Percentiles rank a stretch among this genome's conserved stretches.
phyloP scores from a whole-genome alignment of 2,888 invertebrate species.

The Lamellibrachia satsuma region DNA sequence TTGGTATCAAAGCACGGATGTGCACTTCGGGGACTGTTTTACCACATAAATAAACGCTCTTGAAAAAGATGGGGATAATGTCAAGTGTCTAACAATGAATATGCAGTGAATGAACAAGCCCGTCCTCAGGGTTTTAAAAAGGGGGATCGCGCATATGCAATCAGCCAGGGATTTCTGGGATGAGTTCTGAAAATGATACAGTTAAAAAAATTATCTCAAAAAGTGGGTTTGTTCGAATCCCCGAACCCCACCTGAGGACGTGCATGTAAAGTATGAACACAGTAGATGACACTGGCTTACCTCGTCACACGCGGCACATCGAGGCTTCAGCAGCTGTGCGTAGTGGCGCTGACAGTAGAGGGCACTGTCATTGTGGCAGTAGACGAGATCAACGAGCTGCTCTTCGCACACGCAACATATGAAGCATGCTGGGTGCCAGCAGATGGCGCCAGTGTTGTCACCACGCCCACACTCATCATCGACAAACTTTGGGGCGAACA shows the following conservation, averaged over 20 bases:
- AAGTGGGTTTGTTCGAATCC: too few species aligned
- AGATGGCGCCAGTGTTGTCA: conserved; percentile 51
- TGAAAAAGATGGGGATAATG: too few species aligned
- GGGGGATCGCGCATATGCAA: too few species aligned
- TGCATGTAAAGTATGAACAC: not conserved
- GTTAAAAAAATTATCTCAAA: too few species aligned
- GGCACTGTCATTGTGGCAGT: conserved; percentile 85
- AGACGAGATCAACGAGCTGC: conserved; percentile 93
- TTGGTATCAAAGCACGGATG: too few species aligned
- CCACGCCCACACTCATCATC: conserved; percentile 66
- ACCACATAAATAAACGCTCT: too few species aligned
- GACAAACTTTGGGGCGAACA: conserved; percentile 84
- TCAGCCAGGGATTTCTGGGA: too few species aligned
- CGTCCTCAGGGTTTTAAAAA: too few species aligned
- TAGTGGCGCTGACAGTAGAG: conserved; percentile 97
- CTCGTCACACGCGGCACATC: conserved; percentile 98
- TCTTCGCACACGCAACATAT: conserved; percentile 88
- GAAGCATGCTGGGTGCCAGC: conserved; percentile 94
- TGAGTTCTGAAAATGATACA: too few species aligned
- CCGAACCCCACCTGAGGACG: not conserved
- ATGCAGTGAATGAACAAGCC: not conserved
- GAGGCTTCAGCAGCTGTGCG: conserved; percentile 92
- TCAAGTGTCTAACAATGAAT: not conserved
- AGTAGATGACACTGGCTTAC: conserved; percentile 71
- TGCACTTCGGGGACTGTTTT: too few species aligned